Evolutionary conservation across 2,113 vertebrate genomes (phyloP).

Genomic region (Tupaia chinensis): DNA sequence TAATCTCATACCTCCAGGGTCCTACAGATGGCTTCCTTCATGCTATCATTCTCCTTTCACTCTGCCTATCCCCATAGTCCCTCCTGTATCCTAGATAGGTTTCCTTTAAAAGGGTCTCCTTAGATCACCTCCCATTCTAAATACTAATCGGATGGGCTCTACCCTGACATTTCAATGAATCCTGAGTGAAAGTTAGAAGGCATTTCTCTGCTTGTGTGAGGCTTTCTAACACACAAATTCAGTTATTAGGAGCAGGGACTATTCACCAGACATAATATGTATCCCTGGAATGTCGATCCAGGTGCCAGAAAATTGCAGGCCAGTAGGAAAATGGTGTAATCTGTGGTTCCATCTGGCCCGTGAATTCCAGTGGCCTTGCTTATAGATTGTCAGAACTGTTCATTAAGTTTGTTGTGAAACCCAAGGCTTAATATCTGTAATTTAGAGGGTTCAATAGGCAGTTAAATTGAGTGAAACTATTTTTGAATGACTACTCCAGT

Average conservation of each 20-base stretch:
- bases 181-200: slow-evolving; percentile 35
- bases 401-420: slow-evolving; percentile 89
- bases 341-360: slow-evolving; percentile 87
- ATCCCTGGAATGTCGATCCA: slow-evolving; percentile 81
- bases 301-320: slow-evolving; percentile 87
- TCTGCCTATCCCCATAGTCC: no score
- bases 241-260: slow-evolving; percentile 77
- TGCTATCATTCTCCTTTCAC: neutral
- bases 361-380: slow-evolving; percentile 83
- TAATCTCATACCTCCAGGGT: neutral
- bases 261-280: slow-evolving; percentile 74
- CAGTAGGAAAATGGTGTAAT: slow-evolving; percentile 85
- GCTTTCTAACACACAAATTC: slow-evolving; percentile 75
- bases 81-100: neutral
- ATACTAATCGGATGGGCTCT: neutral
- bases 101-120: neutral
- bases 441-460: slow-evolving; percentile 87
- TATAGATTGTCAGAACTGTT: slow-evolving; percentile 87
- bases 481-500: slow-evolving; percentile 84
- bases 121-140: neutral
- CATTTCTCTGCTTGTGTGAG: slow-evolving; percentile 64
- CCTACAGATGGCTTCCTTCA: neutral
- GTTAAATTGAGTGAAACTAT: slow-evolving; percentile 88
- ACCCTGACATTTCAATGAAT: neutral
- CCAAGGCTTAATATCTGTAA: slow-evolving; percentile 89